A percentile compares a stretch with the other conserved stretches of the same genome.
These are phyloP conservation scores for Cabera pusaria DNA, from an alignment of 2,888 invertebrate genomes.

Conservation along the genomic window DNA sequence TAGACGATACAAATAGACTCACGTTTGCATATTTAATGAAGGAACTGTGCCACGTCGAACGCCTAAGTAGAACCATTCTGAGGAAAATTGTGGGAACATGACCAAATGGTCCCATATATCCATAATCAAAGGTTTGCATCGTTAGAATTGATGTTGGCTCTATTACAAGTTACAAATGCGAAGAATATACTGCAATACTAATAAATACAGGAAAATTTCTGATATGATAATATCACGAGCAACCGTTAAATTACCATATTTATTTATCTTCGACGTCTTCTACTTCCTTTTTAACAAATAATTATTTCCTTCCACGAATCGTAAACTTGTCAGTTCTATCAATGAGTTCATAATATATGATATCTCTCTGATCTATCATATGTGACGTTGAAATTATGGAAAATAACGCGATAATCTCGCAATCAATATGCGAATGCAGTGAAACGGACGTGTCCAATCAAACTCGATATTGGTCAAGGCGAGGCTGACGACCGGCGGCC, in stretches of 20 bases:
- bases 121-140: not conserved
- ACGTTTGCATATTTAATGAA: constrained; percentile 34
- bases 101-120: constrained; percentile 38
- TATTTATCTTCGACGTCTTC: constrained; percentile 4
- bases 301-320: constrained; percentile 2
- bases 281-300: too few relatives aligned
- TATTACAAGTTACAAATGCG: not conserved
- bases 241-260: not conserved
- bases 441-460: constrained; percentile 57
- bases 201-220: too few relatives aligned
- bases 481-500: constrained; percentile 57
- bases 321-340: constrained; percentile 10
- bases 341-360: constrained; percentile 1
- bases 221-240: too few relatives aligned
- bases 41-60: constrained; percentile 28
- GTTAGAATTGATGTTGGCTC: too few relatives aligned
- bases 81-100: constrained; percentile 43
- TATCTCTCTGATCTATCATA: constrained; percentile 14
- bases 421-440: constrained; percentile 58
- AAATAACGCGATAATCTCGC: constrained; percentile 48
- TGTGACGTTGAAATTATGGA: constrained; percentile 40
- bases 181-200: too few relatives aligned
- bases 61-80: constrained; percentile 34
- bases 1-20: constrained; percentile 27
- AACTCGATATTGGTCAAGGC: constrained; percentile 77